Base-by-base conservation (phyloP, 2,113 vertebrate species). In the Microtus pennsylvanicus region DNA sequence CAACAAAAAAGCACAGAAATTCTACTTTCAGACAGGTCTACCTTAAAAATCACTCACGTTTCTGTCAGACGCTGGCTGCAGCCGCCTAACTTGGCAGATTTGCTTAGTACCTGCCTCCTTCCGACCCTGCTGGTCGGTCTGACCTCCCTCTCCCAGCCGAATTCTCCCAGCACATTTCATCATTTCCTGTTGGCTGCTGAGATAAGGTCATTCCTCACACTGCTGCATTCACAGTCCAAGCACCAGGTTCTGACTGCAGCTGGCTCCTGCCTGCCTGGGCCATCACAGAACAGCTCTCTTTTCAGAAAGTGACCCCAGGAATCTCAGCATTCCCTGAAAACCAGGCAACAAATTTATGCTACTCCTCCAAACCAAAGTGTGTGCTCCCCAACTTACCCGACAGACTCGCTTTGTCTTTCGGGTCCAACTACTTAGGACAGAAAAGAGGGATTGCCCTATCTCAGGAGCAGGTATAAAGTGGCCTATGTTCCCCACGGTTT, bases 181-280 rank as follows among this genome's bases (percentile, higher is more conserved):
- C 96, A 96, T 94, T 98, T 98, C 98, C 98, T 98, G 97, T 87
- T 92, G 89, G 96, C 97, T 94, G 92, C 97, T 9, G 45, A 93
- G 93, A 87, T 89, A 96, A 97, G 94, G 97, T 85, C 74, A 90
- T 67, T 90, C 94, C 81, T 75, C 52, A 28, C 50, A 42, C 21
- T 42, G 94, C 96, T 93, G 94, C 90, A 81, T 35, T 76, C 83
- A 9, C 65, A 45, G 50, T 9, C 19, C 78, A 85, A 82, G 91
- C 87, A 69, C 92, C 88, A 70, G 93, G 67, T 42, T 75, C 75
- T 3, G 87, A 38, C 8, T 0, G 74, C 42, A 2, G 70, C 94
- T 45, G 72, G 14, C 93, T 85, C 72, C 0, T 45, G 91, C 80
- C 86, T 42, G 74, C 86, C 47, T 2, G 19, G 70, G 9, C 77